Conservation (phyloP, 2,888 invertebrate genomes). For the Timandra comae region DNA sequence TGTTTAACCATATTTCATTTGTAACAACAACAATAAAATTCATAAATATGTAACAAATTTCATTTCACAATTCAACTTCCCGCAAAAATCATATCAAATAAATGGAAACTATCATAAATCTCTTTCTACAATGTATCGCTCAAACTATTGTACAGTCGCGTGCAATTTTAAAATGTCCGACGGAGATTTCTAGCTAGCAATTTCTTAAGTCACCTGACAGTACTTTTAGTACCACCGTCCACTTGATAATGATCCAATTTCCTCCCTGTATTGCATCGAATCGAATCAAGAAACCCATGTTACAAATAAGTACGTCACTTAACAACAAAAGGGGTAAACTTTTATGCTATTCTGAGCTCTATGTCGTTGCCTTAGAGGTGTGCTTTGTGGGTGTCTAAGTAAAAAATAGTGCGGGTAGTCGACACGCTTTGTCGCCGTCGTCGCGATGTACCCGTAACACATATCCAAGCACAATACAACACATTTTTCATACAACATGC, state of each 20-base stretch:
- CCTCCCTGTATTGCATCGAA: constrained; percentile 3
- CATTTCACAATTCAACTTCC: too few species aligned
- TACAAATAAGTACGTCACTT: background rate
- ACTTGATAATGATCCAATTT: constrained; percentile 15
- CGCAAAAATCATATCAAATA: too few species aligned
- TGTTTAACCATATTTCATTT: too few species aligned
- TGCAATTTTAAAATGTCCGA: too few species aligned
- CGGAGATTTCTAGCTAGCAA: too few species aligned
- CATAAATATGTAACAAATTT: too few species aligned
- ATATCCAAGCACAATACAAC: constrained; percentile 1
- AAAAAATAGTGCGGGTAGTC: constrained; percentile 11
- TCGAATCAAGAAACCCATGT: constrained; percentile 1
- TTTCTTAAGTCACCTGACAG: too few species aligned
- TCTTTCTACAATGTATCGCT: too few species aligned
- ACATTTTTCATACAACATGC: background rate
- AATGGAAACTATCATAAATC: too few species aligned
- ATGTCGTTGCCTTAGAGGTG: background rate
- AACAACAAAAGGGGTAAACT: background rate
- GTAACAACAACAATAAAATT: too few species aligned
- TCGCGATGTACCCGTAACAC: background rate
- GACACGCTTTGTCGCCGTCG: constrained; percentile 2
- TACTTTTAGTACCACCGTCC: too few species aligned
- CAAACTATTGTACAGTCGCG: too few species aligned
- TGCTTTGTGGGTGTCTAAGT: constrained; percentile 1
- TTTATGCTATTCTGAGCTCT: background rate